A percentile compares a stretch with the other conserved stretches of the same genome.
These are phyloP conservation scores for Aleadryas rufinucha DNA, from an alignment of 2,113 vertebrate genomes.

Conservation along the genomic window DNA sequence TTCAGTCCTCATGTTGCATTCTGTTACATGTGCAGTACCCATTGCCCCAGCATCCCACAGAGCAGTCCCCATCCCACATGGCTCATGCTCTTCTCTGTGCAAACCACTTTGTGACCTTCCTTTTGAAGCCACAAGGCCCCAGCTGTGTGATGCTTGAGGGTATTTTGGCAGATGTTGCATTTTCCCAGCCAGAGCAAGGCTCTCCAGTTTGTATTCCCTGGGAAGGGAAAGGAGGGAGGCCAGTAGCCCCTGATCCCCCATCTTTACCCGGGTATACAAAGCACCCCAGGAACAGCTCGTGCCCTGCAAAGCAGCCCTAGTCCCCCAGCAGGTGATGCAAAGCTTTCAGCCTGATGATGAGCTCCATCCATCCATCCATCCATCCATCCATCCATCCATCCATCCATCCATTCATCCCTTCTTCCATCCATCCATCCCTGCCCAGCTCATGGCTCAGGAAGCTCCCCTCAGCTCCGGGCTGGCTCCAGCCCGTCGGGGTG, in stretches of 20 bases:
- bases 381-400: no score
- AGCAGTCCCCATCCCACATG: background rate
- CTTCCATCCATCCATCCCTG: background rate
- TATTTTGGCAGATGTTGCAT: background rate
- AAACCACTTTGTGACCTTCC: background rate
- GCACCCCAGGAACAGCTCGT: background rate
- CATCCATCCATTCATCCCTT: no score
- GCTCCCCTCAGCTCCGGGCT: rapidly evolving
- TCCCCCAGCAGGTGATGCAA: background rate
- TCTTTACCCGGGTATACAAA: background rate
- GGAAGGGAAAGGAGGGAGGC: background rate
- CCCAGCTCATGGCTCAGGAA: background rate
- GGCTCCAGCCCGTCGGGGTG: no score
- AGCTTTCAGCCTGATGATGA: background rate
- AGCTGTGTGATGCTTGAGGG: rapidly evolving
- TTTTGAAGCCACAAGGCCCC: rapidly evolving
- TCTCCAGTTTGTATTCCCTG: background rate
- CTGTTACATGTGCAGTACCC: background rate
- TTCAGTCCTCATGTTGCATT: no score
- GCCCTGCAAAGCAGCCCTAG: background rate
- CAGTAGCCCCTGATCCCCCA: background rate
- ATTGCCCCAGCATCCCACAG: background rate
- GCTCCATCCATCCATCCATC: background rate
- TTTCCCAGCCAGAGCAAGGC: background rate
- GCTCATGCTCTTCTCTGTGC: background rate